Percentiles rank a stretch among this genome's conserved stretches.
Evolutionary conservation across 1,140 invertebrate genomes (phyloP).

Genomic region (Cylas formicarius): DNA sequence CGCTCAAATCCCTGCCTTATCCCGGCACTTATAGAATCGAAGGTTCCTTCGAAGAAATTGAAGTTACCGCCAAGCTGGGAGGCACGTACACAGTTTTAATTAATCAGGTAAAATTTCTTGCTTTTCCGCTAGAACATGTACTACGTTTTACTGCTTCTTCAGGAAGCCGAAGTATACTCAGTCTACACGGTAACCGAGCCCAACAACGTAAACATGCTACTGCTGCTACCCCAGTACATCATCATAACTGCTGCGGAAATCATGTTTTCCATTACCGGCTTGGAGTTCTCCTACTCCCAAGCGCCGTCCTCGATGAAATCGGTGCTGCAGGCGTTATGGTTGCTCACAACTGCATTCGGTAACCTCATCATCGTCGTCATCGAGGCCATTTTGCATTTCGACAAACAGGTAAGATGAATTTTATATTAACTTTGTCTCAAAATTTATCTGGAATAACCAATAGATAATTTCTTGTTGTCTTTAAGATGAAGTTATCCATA

Average conservation of each 20-base stretch:
- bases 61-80: conserved; percentile 19
- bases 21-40: conserved; percentile 10
- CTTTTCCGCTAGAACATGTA: no score
- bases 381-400: conserved; percentile 52
- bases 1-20: background rate
- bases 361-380: conserved; percentile 86
- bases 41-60: no score
- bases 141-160: background rate
- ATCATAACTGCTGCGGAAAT: conserved; percentile 77
- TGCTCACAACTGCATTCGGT: conserved; percentile 83
- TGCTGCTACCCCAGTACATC: conserved; percentile 81
- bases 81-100: conserved; percentile 27
- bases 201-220: conserved; percentile 71
- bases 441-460: no score
- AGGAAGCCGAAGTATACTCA: background rate
- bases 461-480: no score
- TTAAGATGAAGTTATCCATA: no score
- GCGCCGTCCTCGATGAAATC: conserved; percentile 90
- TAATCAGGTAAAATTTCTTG: conserved; percentile 14
- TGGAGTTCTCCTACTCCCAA: conserved; percentile 88
- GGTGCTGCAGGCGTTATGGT: conserved; percentile 81
- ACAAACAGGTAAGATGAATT: conserved; percentile 50
- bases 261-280: conserved; percentile 84
- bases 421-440: background rate
- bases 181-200: conserved; percentile 49